Evolutionary conservation across 2,797 vertebrate genomes (phyloP).

Genomic region (Tragelaphus oryx): DNA sequence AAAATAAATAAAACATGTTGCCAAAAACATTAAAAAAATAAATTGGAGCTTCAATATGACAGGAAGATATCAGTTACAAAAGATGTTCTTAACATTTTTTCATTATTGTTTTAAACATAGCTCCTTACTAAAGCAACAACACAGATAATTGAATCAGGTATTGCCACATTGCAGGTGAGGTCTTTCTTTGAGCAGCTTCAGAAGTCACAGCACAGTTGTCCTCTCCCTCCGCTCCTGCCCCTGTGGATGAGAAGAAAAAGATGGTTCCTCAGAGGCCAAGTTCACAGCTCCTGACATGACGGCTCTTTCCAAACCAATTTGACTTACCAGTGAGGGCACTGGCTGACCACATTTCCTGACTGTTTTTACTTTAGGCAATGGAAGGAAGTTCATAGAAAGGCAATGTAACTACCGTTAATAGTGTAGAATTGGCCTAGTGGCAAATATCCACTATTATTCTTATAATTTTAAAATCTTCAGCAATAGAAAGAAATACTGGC

Average conservation of each 20-base stretch:
- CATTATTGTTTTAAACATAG: background rate
- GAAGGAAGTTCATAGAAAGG: background rate
- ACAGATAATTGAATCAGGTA: background rate
- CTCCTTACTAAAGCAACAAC: background rate
- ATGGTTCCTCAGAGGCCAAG: background rate
- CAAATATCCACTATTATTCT: background rate
- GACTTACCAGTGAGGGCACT: background rate
- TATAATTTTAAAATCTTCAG: background rate
- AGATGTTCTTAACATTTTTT: background rate
- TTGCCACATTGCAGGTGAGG: background rate
- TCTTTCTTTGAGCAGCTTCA: background rate
- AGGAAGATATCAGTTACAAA: background rate
- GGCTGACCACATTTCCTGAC: background rate
- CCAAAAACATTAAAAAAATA: background rate
- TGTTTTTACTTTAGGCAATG: background rate
- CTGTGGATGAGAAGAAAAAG: background rate
- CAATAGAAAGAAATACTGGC: background rate
- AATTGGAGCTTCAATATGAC: background rate
- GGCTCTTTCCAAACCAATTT: background rate
- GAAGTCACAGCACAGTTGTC: background rate
- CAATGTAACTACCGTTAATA: background rate
- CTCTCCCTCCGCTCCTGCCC: background rate
- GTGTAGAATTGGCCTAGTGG: background rate
- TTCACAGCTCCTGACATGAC: background rate
- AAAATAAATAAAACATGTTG: background rate